Evolutionary conservation across 2,113 vertebrate species (phyloP).

Genomic region (Ahaetulla prasina): DNA sequence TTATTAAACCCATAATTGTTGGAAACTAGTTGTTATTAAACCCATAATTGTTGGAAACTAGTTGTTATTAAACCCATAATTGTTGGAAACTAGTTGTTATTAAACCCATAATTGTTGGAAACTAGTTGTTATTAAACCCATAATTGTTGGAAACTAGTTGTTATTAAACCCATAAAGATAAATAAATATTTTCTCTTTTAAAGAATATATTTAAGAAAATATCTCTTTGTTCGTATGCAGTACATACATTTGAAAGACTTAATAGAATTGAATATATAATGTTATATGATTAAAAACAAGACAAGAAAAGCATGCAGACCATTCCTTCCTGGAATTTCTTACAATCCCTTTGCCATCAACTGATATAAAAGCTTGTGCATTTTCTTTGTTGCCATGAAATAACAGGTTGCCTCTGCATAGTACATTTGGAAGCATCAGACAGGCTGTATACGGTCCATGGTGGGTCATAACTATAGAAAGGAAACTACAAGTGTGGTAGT

Average conservation of each 20-base stretch:
- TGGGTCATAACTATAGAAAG: not conserved
- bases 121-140: too few relatives aligned
- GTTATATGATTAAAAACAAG: not conserved
- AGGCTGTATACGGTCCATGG: not conserved
- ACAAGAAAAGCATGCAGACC: not conserved
- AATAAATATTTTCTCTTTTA: too few relatives aligned
- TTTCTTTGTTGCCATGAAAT: not conserved
- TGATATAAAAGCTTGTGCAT: not conserved
- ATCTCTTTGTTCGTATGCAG: not conserved
- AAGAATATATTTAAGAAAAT: not conserved
- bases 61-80: too few relatives aligned
- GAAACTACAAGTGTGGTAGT: not conserved
- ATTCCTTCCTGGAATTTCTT: not conserved
- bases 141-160: too few relatives aligned
- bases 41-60: too few relatives aligned
- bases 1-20: too few relatives aligned
- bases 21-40: too few relatives aligned
- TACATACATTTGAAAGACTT: not conserved
- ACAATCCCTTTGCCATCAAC: not conserved
- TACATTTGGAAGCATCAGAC: not conserved
- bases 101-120: too few relatives aligned
- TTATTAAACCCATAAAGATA: too few relatives aligned
- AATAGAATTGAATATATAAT: not conserved
- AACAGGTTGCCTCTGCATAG: not conserved
- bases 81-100: too few relatives aligned